Evolutionary conservation across 2,113 vertebrate species (phyloP).

Genomic region (Sander lucioperca): DNA sequence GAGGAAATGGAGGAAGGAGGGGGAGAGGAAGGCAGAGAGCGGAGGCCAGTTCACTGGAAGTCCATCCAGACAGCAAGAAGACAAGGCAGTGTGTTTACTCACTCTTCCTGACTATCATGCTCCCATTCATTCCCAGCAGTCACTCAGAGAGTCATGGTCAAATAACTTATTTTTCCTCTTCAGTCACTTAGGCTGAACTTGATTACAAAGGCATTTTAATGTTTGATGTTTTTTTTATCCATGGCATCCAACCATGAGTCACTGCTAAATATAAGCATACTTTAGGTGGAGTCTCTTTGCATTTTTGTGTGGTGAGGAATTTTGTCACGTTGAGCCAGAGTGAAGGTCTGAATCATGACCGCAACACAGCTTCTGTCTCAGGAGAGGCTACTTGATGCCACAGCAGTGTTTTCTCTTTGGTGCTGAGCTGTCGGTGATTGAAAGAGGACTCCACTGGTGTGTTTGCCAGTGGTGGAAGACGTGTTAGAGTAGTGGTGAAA

Average conservation of each 20-base stretch:
- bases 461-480: background rate
- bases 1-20: constrained; percentile 59
- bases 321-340: constrained; percentile 56
- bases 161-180: constrained; percentile 16
- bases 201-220: constrained; percentile 69
- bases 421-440: background rate
- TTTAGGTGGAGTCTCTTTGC: constrained; percentile 56
- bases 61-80: constrained; percentile 37
- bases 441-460: background rate
- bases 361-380: background rate
- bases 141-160: constrained; percentile 20
- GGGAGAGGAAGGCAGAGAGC: constrained; percentile 11
- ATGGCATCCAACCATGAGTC: constrained; percentile 45
- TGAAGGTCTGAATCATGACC: constrained; percentile 45
- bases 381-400: constrained; percentile 2
- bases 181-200: constrained; percentile 31
- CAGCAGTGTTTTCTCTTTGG: background rate
- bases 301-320: constrained; percentile 57
- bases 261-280: constrained; percentile 64
- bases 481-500: background rate
- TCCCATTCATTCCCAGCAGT: constrained; percentile 46
- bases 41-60: constrained; percentile 40
- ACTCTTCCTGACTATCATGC: constrained; percentile 45
- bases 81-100: constrained; percentile 43
- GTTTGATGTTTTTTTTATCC: constrained; percentile 21